phyloP scores from a whole-genome alignment of 2,888 invertebrate genomes.

The Dasypolia templi region DNA sequence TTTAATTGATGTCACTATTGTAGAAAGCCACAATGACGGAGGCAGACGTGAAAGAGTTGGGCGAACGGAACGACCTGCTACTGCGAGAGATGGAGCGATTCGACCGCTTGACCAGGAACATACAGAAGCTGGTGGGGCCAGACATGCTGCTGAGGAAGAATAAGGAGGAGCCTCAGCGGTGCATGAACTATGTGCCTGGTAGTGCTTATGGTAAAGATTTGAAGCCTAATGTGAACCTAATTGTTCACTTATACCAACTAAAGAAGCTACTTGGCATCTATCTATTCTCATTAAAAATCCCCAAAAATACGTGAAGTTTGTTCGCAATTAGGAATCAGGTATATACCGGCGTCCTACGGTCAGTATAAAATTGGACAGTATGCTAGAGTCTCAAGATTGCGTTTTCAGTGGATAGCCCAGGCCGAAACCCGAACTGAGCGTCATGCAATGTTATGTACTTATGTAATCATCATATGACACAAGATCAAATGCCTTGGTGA shows the following conservation, averaged over 20 bases:
- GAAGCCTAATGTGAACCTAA: neutral
- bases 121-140: constrained; percentile 89
- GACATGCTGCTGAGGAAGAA: constrained; percentile 69
- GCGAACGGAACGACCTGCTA: constrained; percentile 90
- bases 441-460: too few relatives aligned
- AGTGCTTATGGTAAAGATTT: constrained; percentile 72
- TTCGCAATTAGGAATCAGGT: too few relatives aligned
- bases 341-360: too few relatives aligned
- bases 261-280: neutral
- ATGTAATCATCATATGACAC: too few relatives aligned
- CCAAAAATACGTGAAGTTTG: neutral
- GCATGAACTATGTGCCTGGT: constrained; percentile 69
- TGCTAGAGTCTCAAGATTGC: too few relatives aligned
- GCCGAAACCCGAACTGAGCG: too few relatives aligned
- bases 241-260: neutral
- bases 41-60: constrained; percentile 89
- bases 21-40: constrained; percentile 91
- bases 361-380: too few relatives aligned
- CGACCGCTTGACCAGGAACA: constrained; percentile 90
- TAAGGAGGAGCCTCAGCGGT: constrained; percentile 59
- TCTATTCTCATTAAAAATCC: too few relatives aligned
- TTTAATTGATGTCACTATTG: constrained; percentile 19
- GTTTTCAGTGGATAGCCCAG: too few relatives aligned
- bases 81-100: constrained; percentile 91
- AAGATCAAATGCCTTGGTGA: too few relatives aligned